Percentiles rank a stretch among this genome's conserved stretches.
These are phyloP conservation scores for Rhynchophorus ferrugineus DNA, from an alignment of 1,140 invertebrate species.

Conservation along the genomic window DNA sequence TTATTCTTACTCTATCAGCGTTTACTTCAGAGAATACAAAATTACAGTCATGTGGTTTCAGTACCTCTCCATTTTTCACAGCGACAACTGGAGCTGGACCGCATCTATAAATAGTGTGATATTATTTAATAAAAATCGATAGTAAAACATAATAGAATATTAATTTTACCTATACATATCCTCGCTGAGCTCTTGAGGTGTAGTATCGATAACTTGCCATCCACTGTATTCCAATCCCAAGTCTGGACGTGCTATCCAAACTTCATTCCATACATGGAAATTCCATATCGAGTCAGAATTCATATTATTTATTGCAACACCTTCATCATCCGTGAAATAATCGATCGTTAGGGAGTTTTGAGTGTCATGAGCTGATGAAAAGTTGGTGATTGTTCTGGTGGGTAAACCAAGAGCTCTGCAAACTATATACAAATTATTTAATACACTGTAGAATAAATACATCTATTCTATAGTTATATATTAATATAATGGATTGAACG, in stretches of 20 bases:
- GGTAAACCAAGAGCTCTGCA: slow-evolving; percentile 83
- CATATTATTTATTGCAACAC: slow-evolving; percentile 69
- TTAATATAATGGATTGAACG: too few relatives aligned
- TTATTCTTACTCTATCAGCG: slow-evolving; percentile 61
- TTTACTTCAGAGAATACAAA: slow-evolving; percentile 86
- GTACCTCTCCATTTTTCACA: slow-evolving; percentile 73
- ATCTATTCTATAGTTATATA: too few relatives aligned
- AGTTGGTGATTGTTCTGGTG: slow-evolving; percentile 77
- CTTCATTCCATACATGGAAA: slow-evolving; percentile 95
- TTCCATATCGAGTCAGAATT: slow-evolving; percentile 88
- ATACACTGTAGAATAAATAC: too few relatives aligned
- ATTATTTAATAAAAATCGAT: too few relatives aligned
- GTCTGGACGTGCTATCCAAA: slow-evolving; percentile 85
- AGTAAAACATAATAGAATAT: too few relatives aligned
- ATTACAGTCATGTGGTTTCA: slow-evolving; percentile 69
- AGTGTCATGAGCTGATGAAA: slow-evolving; percentile 85
- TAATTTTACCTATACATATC: slow-evolving; percentile 61
- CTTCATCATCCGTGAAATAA: slow-evolving; percentile 75
- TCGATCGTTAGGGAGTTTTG: slow-evolving; percentile 86
- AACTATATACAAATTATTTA: too few relatives aligned
- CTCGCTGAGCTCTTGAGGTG: slow-evolving; percentile 81
- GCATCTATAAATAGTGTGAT: too few relatives aligned
- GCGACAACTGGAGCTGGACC: slow-evolving; percentile 76
- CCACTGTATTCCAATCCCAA: slow-evolving; percentile 66
- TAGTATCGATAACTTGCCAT: slow-evolving; percentile 91